Base-by-base conservation (phyloP, 2,797 vertebrate genomes). In the Poeciliopsis paucimaculata region DNA sequence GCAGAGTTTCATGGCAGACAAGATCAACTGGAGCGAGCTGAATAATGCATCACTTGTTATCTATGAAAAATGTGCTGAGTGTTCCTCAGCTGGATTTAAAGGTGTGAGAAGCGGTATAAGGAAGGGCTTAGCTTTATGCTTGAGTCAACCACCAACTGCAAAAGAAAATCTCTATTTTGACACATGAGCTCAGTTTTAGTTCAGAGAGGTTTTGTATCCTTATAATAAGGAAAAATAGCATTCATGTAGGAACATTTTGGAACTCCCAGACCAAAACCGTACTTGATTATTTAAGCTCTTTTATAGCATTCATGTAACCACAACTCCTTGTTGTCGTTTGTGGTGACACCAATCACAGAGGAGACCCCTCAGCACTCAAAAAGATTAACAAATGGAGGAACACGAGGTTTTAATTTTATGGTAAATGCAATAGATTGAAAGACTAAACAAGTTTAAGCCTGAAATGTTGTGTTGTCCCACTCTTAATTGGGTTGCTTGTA, bases 1-100 rank as follows among this genome's bases (percentile, higher is more conserved):
- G 43, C 62, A 70, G 76, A 79, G 81, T 90, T 91, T 92, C 87
- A 89, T 91, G 82, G 84, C 80, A 84, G 84, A 66, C 76, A 60
- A 87, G 82, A 92, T 90, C 88, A 91, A 82, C 82, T 77, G 81
- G 72, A 80, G 64, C 66, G 85, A 80, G 7, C 18, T 92, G 91
- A 93, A 93, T 94, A 90, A 95, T 93, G 89, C 90, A 93, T 90
- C 79, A 77, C 49, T 71, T 72, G 64, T 84, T 89, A 87, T 88
- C 84, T 77, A 78, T 77, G 74, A 85, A 85, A 91, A 87, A 89
- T 85, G 76, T 90, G 89, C 86, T 89, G 90, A 92, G 90, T 87
- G 62, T 18, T 75, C 80, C 72, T 88, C 74, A 76, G 82, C 80
- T 87, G 79, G 88, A 78, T 83, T 80, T 85, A 77, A 79, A 84